Evolutionary conservation across 2,888 invertebrate genomes (phyloP), one percentile per base, ranked within the genome.

Genomic region (Ypsolopha sequella): DNA sequence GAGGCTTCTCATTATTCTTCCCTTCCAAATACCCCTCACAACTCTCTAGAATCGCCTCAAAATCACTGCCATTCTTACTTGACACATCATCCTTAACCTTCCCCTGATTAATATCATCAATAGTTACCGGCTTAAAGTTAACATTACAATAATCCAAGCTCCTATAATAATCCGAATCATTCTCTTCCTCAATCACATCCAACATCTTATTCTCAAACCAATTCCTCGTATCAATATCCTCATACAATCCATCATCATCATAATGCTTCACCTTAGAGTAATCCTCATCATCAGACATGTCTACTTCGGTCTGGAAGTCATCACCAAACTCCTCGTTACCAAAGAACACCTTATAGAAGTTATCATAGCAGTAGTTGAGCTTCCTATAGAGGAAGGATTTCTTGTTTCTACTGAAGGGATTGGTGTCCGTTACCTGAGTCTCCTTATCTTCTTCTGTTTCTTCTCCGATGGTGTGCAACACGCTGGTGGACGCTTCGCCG

Each of bases 401-500:
- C 63, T 80, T 82, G 41, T 55, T 50, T 35, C 53, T 57, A 50
- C 48, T 50, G 47, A 50, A 53, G 52, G 55, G 55, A 56, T 55
- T 52, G 36, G 50, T 53, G 45, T 54, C 39, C 61, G 9, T 80
- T 87, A 87, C 87, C 88, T 92, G 93, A 0, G 95, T 88, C 63
- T 95, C 95, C 61, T 93, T 91, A 73, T 92, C 93, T 57, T 93
- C 91, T 10, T 92, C 91, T n/a, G 94, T 94, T 55, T 96, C 96
- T 65, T 97, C 96, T 11, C 95, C 96, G 72, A 98, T 97, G 51
- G 95, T 96, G 65, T 95, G 92, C 51, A 99, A 90, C 0, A 99
- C 96, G 64, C 95, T 93, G 48, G 97, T 95, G 53, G 97, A 97
- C 0, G 98, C 97, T 74, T 99, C 99, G 8, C 99, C 99, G 47